Evolutionary conservation across 2,113 vertebrate species (phyloP), one percentile per base, ranked within the genome.

Genomic region (Abramis brama): DNA sequence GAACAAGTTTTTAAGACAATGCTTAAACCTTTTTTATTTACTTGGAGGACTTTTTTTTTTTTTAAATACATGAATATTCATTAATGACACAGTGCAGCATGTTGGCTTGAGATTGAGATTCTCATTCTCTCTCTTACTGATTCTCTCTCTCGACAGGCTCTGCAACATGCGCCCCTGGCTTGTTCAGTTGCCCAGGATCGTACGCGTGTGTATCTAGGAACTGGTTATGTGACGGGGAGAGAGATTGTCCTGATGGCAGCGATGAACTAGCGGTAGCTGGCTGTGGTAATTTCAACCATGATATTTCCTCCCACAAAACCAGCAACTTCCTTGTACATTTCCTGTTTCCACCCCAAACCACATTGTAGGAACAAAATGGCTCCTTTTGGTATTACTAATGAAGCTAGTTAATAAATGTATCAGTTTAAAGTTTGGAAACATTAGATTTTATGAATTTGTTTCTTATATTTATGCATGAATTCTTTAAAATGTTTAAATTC

Each of bases 191-290:
- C 86, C 92, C 93, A 27, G 95, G 94, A 74, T 97, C 96, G 13
- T 94, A 93, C 0, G 95, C 95, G 39, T 97, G 96, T 3, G 96
- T 97, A 12, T 94, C 96, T 2, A 90, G 71, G 3, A 95, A 94
- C 84, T 97, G 96, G 96, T 95, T 97, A 30, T 97, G 96, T 52
- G 96, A 97, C 0, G 96, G 96, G 0, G 96, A 97, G 85, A 93
- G 96, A 17, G 96, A 97, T 79, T 97, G 96, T 88, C 96, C 96
- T 0, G 89, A 97, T 0, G 96, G 96, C 0, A 97, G 96, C 0
- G 96, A 97, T 6, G 96, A 97, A 21, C 95, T 97, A 4, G 95
- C 95, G 0, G 94, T 95, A 1, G 96, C 96, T 0, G 96, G 96
- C 89, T 97, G 96, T 1, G 95, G 96, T 97, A 90, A 86, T 23